These are phyloP conservation scores for Diarsia rubi DNA, from an alignment of 2,888 invertebrate species.

Conservation along the genomic window DNA sequence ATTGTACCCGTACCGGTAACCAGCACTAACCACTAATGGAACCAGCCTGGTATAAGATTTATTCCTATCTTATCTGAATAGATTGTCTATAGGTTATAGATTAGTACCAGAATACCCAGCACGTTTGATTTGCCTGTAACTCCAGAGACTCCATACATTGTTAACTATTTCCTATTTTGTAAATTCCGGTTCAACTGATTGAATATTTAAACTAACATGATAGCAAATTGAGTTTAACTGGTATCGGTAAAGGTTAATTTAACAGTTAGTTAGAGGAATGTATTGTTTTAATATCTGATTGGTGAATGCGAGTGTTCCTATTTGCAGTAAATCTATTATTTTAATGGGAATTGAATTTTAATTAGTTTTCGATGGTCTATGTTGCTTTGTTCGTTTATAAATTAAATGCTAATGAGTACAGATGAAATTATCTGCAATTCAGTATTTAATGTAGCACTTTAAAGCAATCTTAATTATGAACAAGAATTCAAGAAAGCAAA, in stretches of 20 bases:
- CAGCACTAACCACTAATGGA: constrained; percentile 79
- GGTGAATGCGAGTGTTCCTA: constrained; percentile 50
- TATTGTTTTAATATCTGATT: constrained; percentile 60
- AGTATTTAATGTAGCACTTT: not conserved
- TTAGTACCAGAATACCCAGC: constrained; percentile 58
- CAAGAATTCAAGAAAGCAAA: not conserved
- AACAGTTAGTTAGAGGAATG: constrained; percentile 51
- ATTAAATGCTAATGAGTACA: not conserved
- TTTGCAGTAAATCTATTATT: constrained; percentile 62
- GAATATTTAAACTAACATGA: constrained; percentile 67
- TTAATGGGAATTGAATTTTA: constrained; percentile 24
- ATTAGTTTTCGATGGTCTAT: not conserved
- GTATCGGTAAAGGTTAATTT: constrained; percentile 60
- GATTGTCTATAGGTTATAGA: constrained; percentile 78
- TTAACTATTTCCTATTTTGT: constrained; percentile 65
- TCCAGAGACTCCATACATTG: constrained; percentile 48
- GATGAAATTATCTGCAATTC: not conserved
- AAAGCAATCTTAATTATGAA: not conserved
- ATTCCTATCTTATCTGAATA: constrained; percentile 80
- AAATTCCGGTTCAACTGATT: constrained; percentile 63
- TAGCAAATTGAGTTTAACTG: constrained; percentile 65
- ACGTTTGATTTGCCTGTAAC: constrained; percentile 62
- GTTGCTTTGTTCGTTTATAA: constrained; percentile 9
- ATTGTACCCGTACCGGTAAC: constrained; percentile 73
- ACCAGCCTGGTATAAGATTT: constrained; percentile 72